Evolutionary conservation across 2,888 invertebrate species (phyloP).

Genomic region (Brenthis ino): DNA sequence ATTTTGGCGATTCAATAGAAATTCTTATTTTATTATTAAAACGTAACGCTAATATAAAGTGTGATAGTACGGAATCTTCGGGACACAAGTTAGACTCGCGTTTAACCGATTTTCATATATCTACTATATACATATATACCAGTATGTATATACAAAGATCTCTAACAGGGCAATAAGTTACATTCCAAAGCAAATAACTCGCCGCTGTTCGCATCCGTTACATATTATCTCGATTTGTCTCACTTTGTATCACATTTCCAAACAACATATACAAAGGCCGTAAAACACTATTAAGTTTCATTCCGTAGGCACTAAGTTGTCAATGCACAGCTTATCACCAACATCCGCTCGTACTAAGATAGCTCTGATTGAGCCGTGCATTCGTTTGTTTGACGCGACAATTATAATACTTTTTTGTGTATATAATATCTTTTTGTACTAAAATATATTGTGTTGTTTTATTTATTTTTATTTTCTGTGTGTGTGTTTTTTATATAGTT

Average conservation of each 20-base stretch:
- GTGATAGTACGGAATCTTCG: too few relatives aligned
- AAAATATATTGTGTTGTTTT: background rate
- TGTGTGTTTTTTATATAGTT: background rate
- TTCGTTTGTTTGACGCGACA: conserved; percentile 3
- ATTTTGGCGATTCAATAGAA: too few relatives aligned
- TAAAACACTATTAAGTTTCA: conserved; percentile 12
- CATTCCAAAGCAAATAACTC: background rate
- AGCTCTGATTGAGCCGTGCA: conserved; percentile 16
- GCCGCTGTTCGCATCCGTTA: background rate
- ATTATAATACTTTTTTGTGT: background rate
- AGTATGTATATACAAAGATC: too few relatives aligned
- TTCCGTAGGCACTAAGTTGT: conserved; percentile 14
- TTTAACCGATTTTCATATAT: too few relatives aligned
- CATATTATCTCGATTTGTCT: conserved; percentile 2
- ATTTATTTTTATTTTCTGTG: background rate
- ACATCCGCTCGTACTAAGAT: conserved; percentile 23
- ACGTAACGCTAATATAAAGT: too few relatives aligned
- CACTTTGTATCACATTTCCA: background rate
- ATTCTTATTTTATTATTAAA: too few relatives aligned
- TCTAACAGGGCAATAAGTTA: background rate
- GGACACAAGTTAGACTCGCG: too few relatives aligned
- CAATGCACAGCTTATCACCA: conserved; percentile 31
- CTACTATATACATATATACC: too few relatives aligned
- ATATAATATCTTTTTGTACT: background rate
- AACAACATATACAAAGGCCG: background rate